Evolutionary conservation across 2,888 invertebrate species (phyloP).

Genomic region (Nasonia oneida): DNA sequence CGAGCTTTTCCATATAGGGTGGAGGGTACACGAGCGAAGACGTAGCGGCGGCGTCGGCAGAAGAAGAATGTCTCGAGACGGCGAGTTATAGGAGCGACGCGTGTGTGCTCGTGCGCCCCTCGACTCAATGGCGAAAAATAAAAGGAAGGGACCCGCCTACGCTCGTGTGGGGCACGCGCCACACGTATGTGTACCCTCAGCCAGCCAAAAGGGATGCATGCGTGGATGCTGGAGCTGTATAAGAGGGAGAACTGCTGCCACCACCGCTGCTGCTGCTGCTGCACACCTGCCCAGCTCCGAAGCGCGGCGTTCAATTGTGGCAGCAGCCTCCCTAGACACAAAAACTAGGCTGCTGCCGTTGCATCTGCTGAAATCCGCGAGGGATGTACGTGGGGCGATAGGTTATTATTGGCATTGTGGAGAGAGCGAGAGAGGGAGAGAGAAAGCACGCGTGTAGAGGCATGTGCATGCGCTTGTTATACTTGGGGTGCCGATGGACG

Average conservation of each 20-base stretch:
- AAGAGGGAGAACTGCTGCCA: conserved; percentile 8
- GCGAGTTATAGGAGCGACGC: conserved; percentile 44
- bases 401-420: conserved; percentile 78
- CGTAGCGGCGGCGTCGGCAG: neutral
- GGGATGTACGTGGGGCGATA: conserved; percentile 73
- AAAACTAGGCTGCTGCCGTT: conserved; percentile 58
- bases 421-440: conserved; percentile 59
- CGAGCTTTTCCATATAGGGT: conserved; percentile 63
- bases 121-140: conserved; percentile 54
- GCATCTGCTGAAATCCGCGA: conserved; percentile 78
- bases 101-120: conserved; percentile 53
- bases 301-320: conserved; percentile 70
- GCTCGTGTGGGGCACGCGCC: conserved; percentile 79
- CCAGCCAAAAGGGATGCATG: conserved; percentile 64
- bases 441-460: conserved; percentile 27
- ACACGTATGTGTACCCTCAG: conserved; percentile 73
- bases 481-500: conserved; percentile 67
- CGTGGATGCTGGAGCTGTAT: neutral
- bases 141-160: conserved; percentile 74
- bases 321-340: conserved; percentile 73
- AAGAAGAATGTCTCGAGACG: conserved; percentile 39
- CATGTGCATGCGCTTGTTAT: conserved; percentile 51
- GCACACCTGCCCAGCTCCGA: conserved; percentile 75
- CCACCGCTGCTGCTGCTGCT: conserved; percentile 53
- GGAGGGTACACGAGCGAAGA: neutral